Conservation (phyloP, 2,113 vertebrate species). For the Merops nubicus region DNA sequence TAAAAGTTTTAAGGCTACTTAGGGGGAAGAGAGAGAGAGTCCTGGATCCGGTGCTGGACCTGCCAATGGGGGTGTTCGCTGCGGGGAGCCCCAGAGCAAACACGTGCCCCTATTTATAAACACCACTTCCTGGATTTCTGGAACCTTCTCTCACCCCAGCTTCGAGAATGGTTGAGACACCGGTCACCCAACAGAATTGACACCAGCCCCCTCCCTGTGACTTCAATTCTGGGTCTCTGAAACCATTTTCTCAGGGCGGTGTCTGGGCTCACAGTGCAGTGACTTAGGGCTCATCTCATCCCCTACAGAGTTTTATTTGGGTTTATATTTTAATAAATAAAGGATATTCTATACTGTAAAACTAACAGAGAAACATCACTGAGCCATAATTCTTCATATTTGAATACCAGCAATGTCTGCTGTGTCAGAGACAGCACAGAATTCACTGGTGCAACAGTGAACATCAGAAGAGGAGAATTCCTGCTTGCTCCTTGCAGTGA, state of each 20-base stretch:
- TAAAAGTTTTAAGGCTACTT: too few species aligned
- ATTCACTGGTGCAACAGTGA: not conserved
- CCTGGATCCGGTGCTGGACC: too few species aligned
- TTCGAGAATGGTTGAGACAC: not conserved
- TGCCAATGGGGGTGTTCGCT: not conserved
- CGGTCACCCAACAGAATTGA: not conserved
- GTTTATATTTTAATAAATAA: not conserved
- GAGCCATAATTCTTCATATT: not conserved
- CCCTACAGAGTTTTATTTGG: not conserved
- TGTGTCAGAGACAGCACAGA: not conserved
- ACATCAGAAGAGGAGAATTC: not conserved
- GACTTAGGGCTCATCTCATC: too few species aligned
- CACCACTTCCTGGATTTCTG: not conserved
- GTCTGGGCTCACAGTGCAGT: too few species aligned
- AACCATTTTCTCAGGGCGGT: too few species aligned
- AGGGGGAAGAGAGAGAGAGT: not conserved
- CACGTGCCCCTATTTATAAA: not conserved
- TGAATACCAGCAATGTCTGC: not conserved
- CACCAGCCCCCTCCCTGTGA: too few species aligned
- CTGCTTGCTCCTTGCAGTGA: not conserved
- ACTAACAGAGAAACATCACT: not conserved
- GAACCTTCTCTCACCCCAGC: not conserved
- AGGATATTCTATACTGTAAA: not conserved
- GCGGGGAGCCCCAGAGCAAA: not conserved
- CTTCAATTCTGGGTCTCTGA: too few species aligned